Evolutionary conservation across 2,888 invertebrate species (phyloP).

Genomic region (Cerceris ruficornis): DNA sequence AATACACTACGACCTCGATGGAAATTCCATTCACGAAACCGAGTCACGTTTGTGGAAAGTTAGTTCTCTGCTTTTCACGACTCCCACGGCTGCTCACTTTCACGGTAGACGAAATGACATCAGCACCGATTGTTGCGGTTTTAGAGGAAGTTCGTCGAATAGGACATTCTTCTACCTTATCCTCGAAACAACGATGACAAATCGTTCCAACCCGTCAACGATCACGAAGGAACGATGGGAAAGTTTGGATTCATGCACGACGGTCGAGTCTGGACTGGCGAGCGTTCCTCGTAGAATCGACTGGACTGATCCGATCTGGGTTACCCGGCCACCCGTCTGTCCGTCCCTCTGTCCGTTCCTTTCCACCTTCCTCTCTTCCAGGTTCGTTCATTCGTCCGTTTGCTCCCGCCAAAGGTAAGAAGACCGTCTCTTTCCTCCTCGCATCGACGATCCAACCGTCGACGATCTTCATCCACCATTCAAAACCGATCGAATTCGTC

Average conservation of each 20-base stretch:
- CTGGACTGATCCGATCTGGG: slow-evolving; percentile 80
- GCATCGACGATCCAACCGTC: neutral
- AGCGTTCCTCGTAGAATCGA: slow-evolving; percentile 75
- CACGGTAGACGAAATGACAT: slow-evolving; percentile 56
- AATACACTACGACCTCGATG: too few species aligned
- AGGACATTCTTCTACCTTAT: too few species aligned
- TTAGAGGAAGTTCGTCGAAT: neutral
- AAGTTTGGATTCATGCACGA: slow-evolving; percentile 73
- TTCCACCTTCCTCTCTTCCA: slow-evolving; percentile 55
- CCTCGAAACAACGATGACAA: neutral
- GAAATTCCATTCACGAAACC: neutral
- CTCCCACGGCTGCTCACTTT: slow-evolving; percentile 60
- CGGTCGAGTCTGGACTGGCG: slow-evolving; percentile 78
- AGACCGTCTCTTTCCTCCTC: slow-evolving; percentile 19
- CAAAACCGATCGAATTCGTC: slow-evolving; percentile 52
- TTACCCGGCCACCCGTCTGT: slow-evolving; percentile 81
- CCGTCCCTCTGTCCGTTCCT: slow-evolving; percentile 71
- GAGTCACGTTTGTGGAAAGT: neutral
- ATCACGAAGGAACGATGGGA: slow-evolving; percentile 27
- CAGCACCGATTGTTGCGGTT: slow-evolving; percentile 38
- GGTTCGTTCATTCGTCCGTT: slow-evolving; percentile 70
- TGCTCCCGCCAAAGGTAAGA: slow-evolving; percentile 56
- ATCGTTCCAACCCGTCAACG: neutral
- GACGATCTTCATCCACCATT: slow-evolving; percentile 17
- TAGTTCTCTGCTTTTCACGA: neutral